Percentiles rank a stretch among this genome's conserved stretches.
Conservation (phyloP, 2,797 vertebrate species). For the Ataeniobius toweri region DNA sequence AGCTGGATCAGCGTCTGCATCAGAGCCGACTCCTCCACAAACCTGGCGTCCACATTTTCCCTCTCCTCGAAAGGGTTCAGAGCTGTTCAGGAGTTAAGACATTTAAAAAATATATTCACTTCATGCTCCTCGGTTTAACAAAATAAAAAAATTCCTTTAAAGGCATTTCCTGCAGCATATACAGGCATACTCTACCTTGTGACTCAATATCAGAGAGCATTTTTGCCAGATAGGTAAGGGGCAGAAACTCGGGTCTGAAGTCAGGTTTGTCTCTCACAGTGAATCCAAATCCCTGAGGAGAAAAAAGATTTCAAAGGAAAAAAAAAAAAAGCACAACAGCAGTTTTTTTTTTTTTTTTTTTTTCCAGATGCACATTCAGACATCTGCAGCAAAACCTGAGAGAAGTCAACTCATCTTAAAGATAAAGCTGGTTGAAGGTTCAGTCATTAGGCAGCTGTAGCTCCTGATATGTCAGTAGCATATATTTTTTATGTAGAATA, state of each 20-base stretch:
- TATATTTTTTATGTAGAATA: background rate
- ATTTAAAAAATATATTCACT: background rate
- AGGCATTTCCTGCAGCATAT: constrained; percentile 14
- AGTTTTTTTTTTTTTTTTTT: background rate
- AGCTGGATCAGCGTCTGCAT: constrained; percentile 84
- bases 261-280: constrained; percentile 60
- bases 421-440: constrained; percentile 25
- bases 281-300: constrained; percentile 65
- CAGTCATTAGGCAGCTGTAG: constrained; percentile 2
- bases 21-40: constrained; percentile 88
- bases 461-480: background rate
- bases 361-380: constrained; percentile 23
- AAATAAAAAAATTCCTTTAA: constrained; percentile 24
- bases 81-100: constrained; percentile 32
- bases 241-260: constrained; percentile 75
- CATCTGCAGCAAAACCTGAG: constrained; percentile 41
- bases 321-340: constrained; percentile 29
- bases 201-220: constrained; percentile 73
- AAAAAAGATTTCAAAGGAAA: constrained; percentile 6
- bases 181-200: constrained; percentile 61
- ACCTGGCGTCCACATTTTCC: constrained; percentile 84
- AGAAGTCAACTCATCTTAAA: constrained; percentile 12
- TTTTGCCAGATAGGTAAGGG: constrained; percentile 75
- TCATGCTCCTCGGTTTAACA: background rate
- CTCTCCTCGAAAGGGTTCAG: constrained; percentile 78